Evolutionary conservation across 2,797 vertebrate species (phyloP), one percentile per base, ranked within the genome.

Genomic region (Gobio occitaniae): DNA sequence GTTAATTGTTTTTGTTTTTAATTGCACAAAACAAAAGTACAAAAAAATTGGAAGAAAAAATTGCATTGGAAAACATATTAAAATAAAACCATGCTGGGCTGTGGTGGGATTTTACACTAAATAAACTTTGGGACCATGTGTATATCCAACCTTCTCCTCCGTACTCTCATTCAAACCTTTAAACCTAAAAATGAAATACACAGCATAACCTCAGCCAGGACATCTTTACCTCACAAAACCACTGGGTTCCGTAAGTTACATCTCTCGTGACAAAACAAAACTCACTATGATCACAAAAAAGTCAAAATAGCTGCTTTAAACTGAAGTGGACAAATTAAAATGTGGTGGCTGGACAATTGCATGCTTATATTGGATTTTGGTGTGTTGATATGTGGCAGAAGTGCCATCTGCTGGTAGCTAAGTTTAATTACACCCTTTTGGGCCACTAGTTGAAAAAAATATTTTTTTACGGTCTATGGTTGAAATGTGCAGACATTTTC

Each of bases 341-440:
- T 59, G 11, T 38, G 29, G 66, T 48, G 38, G 15, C 38, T 61
- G 50, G 32, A 29, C 15, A 47, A 61, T 66, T 77, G 72, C 79
- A 75, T 68, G 83, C 17, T 82, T 38, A 48, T 7, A 8, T 54
- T 21, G 17, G 6, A 36, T 63, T 1, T 13, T 44, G 12, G 21
- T 68, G 38, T 76, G 29, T 76, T 84, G 71, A 61, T 48, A 79
- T 85, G 86, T 84, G 78, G 68, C 80, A 84, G 80, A 86, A 80
- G 82, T 87, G 87, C 86, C 91, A 87, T 88, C 91, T 86, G 78
- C 82, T 89, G 91, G 90, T 71, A 68, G 65, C 11, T 61, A 32
- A 9, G 29, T 76, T 48, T 41, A 25, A 72, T 78, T 50, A 61
- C 16, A 68, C 21, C 36, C 16, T 71, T 68, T 8, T 32, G 76